These are phyloP conservation scores for Spialia ferax DNA, from an alignment of 2,888 invertebrate species.

Conservation along the genomic window DNA sequence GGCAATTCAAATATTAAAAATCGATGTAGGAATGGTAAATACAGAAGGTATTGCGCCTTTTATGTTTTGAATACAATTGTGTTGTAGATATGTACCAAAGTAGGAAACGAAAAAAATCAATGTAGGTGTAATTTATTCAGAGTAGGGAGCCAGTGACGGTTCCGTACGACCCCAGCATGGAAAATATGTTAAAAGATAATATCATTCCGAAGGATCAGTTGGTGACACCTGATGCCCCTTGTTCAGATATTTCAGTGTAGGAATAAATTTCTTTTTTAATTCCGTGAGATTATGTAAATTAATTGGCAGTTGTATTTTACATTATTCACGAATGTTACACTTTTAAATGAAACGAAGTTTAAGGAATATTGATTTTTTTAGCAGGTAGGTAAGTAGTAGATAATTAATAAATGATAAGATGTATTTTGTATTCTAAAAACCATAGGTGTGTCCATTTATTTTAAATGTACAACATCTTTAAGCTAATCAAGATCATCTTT, in stretches of 20 bases:
- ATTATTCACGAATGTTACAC: background rate
- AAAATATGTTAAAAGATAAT: conserved; percentile 80
- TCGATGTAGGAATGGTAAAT: background rate
- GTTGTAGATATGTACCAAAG: conserved; percentile 18
- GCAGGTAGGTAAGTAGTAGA: too few relatives aligned
- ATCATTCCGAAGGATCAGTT: conserved; percentile 76
- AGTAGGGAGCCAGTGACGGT: conserved; percentile 61
- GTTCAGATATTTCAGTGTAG: conserved; percentile 56
- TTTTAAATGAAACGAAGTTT: background rate
- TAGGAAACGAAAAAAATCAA: conserved; percentile 44
- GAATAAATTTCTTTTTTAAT: conserved; percentile 56
- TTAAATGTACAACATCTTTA: too few relatives aligned
- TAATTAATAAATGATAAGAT: too few relatives aligned
- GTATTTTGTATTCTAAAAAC: too few relatives aligned
- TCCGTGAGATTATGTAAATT: conserved; percentile 55
- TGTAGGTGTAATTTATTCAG: conserved; percentile 75
- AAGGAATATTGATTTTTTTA: too few relatives aligned
- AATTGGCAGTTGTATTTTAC: conserved; percentile 17
- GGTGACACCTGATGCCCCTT: conserved; percentile 79
- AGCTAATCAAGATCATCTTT: too few relatives aligned
- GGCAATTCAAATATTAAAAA: too few relatives aligned
- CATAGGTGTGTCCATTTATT: too few relatives aligned
- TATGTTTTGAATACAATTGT: background rate
- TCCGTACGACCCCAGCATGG: conserved; percentile 65
- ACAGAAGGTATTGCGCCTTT: background rate